Evolutionary conservation across 2,113 vertebrate genomes (phyloP), one percentile per base, ranked within the genome.

Genomic region (Neomonachus schauinslandi): DNA sequence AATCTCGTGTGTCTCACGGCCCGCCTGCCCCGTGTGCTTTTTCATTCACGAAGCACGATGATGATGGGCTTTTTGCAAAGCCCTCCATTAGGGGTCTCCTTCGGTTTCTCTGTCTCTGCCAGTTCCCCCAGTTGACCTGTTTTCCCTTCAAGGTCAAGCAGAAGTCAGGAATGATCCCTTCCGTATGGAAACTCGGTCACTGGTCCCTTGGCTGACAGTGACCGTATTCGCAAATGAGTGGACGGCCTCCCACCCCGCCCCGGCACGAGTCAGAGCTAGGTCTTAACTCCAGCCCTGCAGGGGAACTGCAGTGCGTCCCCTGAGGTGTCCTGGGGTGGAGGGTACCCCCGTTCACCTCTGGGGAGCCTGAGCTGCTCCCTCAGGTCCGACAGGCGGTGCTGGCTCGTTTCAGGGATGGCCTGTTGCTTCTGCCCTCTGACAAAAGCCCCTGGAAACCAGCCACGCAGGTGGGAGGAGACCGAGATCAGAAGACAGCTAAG

Each of bases 1-100:
- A 10, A 2, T n/a, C 21, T 51, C 24, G 7, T 13, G 53, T 33
- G 22, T 71, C n/a, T 7, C 61, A 4, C 3, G 0, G 1, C 15
- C 8, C 18, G 8, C 28, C 82, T 14, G 2, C 33, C 42, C 51
- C 19, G 0, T 0, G 8, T 2, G 63, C 46, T 51, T 19, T 84
- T 39, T 84, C 7, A 2, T 28, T 5, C 12, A 5, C 5, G 33
- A 24, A 24, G 46, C n/a, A 10, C 0, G 1, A 26, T 14, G 36
- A 46, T 28, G 13, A 46, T 28, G 6, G 21, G 36, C 15, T 87
- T 7, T 88, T 88, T 42, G 24, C 31, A n/a, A 72, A 65, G 33
- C 26, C 7, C 31, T 72, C 33, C 22, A 0, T 84, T 14, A 8
- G 26, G 39, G n/a, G 21, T n/a, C 46, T 26, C 15, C 7, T 10